These are phyloP conservation scores for Orestias chungarensis DNA, from an alignment of 2,797 vertebrate genomes.

Conservation along the genomic window DNA sequence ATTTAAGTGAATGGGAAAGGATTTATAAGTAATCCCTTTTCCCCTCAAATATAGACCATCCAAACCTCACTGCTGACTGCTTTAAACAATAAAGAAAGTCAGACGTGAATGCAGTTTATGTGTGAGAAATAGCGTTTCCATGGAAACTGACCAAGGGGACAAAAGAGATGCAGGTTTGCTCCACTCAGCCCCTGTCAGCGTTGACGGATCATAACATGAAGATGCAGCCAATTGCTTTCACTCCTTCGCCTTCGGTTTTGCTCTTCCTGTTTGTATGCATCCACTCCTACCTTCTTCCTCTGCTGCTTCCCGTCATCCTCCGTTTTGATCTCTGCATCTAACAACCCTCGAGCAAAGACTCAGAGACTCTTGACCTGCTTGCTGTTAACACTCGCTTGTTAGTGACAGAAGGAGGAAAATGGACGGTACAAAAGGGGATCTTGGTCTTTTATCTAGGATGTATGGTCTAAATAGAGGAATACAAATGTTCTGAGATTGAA, in stretches of 20 bases:
- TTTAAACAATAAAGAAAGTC: slow-evolving; percentile 26
- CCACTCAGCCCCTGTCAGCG: slow-evolving; percentile 63
- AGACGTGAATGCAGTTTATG: slow-evolving; percentile 44
- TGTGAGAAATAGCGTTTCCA: slow-evolving; percentile 71
- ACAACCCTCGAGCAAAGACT: slow-evolving; percentile 6
- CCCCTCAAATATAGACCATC: slow-evolving; percentile 28
- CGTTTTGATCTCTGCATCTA: slow-evolving; percentile 35
- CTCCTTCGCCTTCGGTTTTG: slow-evolving; percentile 33
- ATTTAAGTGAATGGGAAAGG: slow-evolving; percentile 15
- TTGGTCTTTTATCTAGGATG: not conserved
- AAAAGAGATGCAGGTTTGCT: slow-evolving; percentile 65
- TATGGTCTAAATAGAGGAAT: not conserved
- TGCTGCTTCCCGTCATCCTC: slow-evolving; percentile 17
- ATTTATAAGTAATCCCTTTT: slow-evolving; percentile 18
- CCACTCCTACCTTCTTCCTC: slow-evolving; percentile 9
- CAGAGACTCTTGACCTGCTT: slow-evolving; percentile 10
- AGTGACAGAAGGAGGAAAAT: slow-evolving; percentile 33
- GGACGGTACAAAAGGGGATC: slow-evolving; percentile 24
- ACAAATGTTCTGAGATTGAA: too few species aligned
- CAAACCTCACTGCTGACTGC: slow-evolving; percentile 33
- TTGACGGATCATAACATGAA: slow-evolving; percentile 72
- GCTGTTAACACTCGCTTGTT: slow-evolving; percentile 33
- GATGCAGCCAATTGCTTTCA: slow-evolving; percentile 50
- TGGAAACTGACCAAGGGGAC: slow-evolving; percentile 74
- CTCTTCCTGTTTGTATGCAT: slow-evolving; percentile 37